These are phyloP conservation scores for Mongoloraphidia duomilia DNA, from an alignment of 2,888 invertebrate species.

Conservation along the genomic window DNA sequence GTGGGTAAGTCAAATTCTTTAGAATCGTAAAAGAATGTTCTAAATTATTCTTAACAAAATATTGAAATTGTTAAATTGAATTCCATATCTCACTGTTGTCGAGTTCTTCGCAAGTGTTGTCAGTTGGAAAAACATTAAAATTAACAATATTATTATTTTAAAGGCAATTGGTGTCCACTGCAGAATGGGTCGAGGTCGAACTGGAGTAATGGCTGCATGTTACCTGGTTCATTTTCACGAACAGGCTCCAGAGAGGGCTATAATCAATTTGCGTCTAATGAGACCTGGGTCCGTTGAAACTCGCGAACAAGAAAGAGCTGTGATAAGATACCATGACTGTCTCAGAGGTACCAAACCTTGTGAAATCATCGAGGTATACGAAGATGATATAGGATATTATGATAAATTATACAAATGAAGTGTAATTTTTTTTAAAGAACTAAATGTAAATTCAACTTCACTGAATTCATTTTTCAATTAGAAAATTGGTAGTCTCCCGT, in stretches of 20 bases:
- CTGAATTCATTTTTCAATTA: too few species aligned
- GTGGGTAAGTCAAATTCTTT: too few species aligned
- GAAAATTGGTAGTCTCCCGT: too few species aligned
- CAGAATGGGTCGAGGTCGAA: constrained; percentile 53
- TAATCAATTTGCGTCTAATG: constrained; percentile 39
- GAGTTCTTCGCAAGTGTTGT: too few species aligned
- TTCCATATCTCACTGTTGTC: too few species aligned
- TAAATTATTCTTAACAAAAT: too few species aligned
- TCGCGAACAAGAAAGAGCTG: constrained; percentile 43
- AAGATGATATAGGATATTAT: constrained; percentile 13
- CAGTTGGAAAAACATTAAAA: too few species aligned
- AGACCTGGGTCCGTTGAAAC: constrained; percentile 51
- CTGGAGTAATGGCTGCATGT: constrained; percentile 60
- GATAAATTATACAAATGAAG: too few species aligned
- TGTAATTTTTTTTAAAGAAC: too few species aligned
- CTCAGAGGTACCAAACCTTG: constrained; percentile 32
- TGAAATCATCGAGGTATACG: constrained; percentile 33
- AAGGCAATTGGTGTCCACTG: constrained; percentile 58
- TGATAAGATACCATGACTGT: constrained; percentile 42
- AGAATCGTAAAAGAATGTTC: too few species aligned
- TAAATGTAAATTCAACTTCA: too few species aligned
- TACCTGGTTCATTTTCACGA: constrained; percentile 48
- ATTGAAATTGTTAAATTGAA: too few species aligned
- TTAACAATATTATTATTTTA: constrained; percentile 13
- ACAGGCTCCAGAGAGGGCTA: constrained; percentile 46